These are phyloP conservation scores for Atherinosoma microstoma DNA, from an alignment of 2,797 vertebrate species.

Conservation along the genomic window DNA sequence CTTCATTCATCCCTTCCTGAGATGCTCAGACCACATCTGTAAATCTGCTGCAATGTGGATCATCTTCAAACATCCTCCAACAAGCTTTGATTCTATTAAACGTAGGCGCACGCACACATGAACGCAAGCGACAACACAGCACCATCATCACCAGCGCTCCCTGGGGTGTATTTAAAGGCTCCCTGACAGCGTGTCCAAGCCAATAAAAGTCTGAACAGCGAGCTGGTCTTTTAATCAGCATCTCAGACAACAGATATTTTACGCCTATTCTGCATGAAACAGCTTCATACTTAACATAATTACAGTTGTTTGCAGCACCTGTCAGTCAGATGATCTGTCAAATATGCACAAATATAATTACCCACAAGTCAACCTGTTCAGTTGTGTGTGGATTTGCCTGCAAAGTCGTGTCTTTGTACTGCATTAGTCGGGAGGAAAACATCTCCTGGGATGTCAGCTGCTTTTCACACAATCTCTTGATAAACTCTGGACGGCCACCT, in stretches of 20 bases:
- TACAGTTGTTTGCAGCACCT: slow-evolving; percentile 29
- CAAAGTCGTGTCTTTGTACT: neutral
- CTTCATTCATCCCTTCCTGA: slow-evolving; percentile 16
- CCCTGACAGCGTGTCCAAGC: slow-evolving; percentile 17
- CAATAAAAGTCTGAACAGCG: slow-evolving; percentile 32
- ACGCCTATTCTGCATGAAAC: slow-evolving; percentile 9
- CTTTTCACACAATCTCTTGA: neutral
- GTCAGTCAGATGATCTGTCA: slow-evolving; percentile 13
- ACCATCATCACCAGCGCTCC: slow-evolving; percentile 14
- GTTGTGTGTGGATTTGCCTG: slow-evolving; percentile 17
- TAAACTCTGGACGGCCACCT: slow-evolving; percentile 7
- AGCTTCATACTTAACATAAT: slow-evolving; percentile 39
- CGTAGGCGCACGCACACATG: neutral
- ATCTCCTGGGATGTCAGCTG: slow-evolving; percentile 1
- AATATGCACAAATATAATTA: slow-evolving; percentile 36
- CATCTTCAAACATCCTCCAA: slow-evolving; percentile 17
- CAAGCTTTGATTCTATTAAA: slow-evolving; percentile 6
- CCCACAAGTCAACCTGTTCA: neutral
- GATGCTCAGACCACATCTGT: slow-evolving; percentile 33
- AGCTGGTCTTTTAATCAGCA: slow-evolving; percentile 35
- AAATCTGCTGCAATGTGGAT: slow-evolving; percentile 4
- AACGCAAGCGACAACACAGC: slow-evolving; percentile 4
- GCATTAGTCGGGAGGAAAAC: too few relatives aligned
- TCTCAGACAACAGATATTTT: slow-evolving; percentile 28
- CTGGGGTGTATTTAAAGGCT: slow-evolving; percentile 48